Conservation (phyloP, 2,797 vertebrate genomes). For the Morelia viridis region DNA sequence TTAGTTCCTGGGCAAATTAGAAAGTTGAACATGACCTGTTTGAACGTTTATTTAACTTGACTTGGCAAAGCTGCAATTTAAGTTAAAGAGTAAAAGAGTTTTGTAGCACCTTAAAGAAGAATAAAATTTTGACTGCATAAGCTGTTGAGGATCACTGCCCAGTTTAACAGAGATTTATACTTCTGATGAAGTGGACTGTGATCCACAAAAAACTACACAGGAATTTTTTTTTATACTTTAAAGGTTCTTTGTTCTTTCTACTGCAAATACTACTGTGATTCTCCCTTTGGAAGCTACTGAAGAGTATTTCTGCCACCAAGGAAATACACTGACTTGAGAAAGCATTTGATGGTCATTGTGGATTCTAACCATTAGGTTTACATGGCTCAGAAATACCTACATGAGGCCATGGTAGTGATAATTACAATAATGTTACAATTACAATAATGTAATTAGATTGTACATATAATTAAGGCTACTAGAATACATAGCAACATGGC, state of each 20-base stretch:
- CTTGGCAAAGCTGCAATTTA: background rate
- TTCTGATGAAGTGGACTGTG: background rate
- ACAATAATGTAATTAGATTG: background rate
- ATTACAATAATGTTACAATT: background rate
- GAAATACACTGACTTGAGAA: background rate
- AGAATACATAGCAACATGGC: background rate
- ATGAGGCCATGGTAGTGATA: background rate
- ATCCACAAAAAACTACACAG: background rate
- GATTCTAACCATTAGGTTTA: background rate
- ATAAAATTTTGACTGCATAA: background rate
- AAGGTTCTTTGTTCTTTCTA: background rate
- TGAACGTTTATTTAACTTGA: constrained; percentile 37
- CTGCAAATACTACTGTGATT: background rate
- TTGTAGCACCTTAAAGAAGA: background rate
- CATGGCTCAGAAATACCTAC: background rate
- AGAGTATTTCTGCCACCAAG: background rate
- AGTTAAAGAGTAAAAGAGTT: background rate
- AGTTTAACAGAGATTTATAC: background rate
- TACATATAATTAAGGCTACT: background rate
- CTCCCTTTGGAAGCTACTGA: background rate
- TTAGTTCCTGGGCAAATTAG: constrained; percentile 74
- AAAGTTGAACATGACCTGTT: constrained; percentile 73
- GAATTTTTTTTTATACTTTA: background rate
- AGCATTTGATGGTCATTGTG: background rate
- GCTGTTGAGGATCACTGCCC: background rate